Conservation (phyloP, 2,113 vertebrate genomes). For the Odontesthes bonariensis region DNA sequence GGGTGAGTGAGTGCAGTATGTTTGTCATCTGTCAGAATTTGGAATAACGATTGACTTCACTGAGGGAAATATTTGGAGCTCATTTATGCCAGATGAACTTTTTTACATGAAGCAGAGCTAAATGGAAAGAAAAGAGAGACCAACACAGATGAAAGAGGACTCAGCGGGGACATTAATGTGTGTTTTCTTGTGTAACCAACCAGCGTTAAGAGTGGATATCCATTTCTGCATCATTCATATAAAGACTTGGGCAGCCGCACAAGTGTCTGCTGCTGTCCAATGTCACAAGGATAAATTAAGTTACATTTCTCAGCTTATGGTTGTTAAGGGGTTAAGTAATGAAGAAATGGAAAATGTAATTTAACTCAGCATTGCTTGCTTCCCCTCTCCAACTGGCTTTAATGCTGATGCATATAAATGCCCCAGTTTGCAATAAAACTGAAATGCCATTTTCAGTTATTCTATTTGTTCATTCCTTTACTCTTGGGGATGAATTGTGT, state of each 20-base stretch:
- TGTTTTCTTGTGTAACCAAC: slow-evolving; percentile 29
- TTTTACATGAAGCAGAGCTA: slow-evolving; percentile 42
- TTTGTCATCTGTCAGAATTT: slow-evolving; percentile 54
- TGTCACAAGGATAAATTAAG: neutral
- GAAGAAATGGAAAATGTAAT: slow-evolving; percentile 75
- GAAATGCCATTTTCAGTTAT: slow-evolving; percentile 62
- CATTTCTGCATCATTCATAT: slow-evolving; percentile 42
- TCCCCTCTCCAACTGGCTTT: slow-evolving; percentile 65
- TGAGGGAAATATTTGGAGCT: slow-evolving; percentile 33
- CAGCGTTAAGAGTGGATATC: slow-evolving; percentile 33
- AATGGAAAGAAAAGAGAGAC: slow-evolving; percentile 41
- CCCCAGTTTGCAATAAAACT: slow-evolving; percentile 70
- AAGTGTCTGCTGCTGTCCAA: slow-evolving; percentile 25
- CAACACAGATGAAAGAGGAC: slow-evolving; percentile 17
- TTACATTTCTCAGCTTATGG: slow-evolving; percentile 15
- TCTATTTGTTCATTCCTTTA: slow-evolving; percentile 58
- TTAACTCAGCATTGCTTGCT: slow-evolving; percentile 41
- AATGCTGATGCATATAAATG: slow-evolving; percentile 68
- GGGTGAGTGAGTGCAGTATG: slow-evolving; percentile 37
- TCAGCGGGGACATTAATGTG: slow-evolving; percentile 22
- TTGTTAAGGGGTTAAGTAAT: slow-evolving; percentile 52
- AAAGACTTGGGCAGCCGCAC: slow-evolving; percentile 34
- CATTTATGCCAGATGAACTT: slow-evolving; percentile 30
- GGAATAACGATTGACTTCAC: slow-evolving; percentile 35
- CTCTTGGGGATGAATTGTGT: slow-evolving; percentile 29